These are phyloP conservation scores for Aegotheles bennettii DNA, from an alignment of 2,113 vertebrate genomes.

Conservation along the genomic window DNA sequence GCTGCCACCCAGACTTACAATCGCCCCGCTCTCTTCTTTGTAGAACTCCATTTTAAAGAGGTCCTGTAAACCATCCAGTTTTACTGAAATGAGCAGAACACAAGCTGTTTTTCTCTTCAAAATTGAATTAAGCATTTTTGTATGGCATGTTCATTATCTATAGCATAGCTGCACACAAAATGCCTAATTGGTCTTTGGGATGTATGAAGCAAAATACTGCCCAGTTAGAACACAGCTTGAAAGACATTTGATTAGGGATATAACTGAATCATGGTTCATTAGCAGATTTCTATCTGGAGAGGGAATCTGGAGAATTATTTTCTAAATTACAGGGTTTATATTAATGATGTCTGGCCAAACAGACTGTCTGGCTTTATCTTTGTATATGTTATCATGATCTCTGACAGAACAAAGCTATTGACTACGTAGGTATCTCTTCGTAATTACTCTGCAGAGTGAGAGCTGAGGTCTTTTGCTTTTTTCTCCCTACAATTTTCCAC, in stretches of 20 bases:
- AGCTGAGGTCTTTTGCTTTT: constrained; percentile 21
- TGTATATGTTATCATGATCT: background rate
- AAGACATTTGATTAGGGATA: constrained; percentile 56
- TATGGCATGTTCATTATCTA: background rate
- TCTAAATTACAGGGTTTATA: constrained; percentile 6
- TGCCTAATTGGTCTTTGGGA: constrained; percentile 48
- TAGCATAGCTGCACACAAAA: background rate
- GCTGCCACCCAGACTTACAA: background rate
- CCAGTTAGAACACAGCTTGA: constrained; percentile 15
- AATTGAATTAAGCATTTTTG: background rate
- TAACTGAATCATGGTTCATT: constrained; percentile 65
- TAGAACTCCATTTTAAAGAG: background rate
- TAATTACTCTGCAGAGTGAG: background rate
- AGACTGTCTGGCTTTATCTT: constrained; percentile 36
- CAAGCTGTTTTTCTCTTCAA: background rate
- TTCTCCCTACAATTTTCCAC: constrained; percentile 6
- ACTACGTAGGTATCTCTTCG: background rate
- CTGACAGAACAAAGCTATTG: constrained; percentile 54
- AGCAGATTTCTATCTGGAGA: constrained; percentile 45
- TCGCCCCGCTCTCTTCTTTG: background rate
- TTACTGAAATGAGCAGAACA: background rate
- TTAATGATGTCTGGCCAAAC: constrained; percentile 30
- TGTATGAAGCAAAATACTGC: constrained; percentile 24
- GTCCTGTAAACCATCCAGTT: background rate
- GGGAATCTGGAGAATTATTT: constrained; percentile 7